Evolutionary conservation across 2,888 invertebrate species (phyloP).

Genomic region (Lasioglossum figueresi): DNA sequence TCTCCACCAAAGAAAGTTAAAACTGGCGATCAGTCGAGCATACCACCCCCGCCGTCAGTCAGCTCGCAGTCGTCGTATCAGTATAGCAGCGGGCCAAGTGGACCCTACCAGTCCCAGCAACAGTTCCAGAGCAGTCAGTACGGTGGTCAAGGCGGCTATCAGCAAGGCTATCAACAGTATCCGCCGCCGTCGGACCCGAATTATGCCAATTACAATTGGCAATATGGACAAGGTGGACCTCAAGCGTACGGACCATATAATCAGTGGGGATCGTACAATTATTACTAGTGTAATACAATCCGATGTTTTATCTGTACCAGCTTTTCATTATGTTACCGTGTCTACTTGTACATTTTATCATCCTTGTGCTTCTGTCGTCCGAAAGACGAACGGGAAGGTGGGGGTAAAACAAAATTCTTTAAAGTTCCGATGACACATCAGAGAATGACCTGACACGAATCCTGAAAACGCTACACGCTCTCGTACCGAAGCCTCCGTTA

Average conservation of each 20-base stretch:
- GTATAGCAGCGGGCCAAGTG: constrained; percentile 83
- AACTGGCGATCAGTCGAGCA: constrained; percentile 77
- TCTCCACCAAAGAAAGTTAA: constrained; percentile 81
- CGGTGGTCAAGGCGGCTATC: constrained; percentile 84
- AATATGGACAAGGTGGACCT: constrained; percentile 82
- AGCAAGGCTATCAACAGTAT: constrained; percentile 84
- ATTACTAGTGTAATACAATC: constrained; percentile 75
- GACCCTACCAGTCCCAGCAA: constrained; percentile 82
- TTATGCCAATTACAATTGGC: constrained; percentile 83
- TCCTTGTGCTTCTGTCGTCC: constrained; percentile 53
- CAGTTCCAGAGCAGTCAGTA: constrained; percentile 85
- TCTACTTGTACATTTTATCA: constrained; percentile 66
- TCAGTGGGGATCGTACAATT: constrained; percentile 83
- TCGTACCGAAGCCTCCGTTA: constrained; percentile 37
- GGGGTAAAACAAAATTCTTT: constrained; percentile 46
- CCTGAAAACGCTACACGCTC: constrained; percentile 20
- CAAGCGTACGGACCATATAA: constrained; percentile 83
- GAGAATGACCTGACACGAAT: constrained; percentile 58
- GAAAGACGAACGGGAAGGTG: constrained; percentile 34
- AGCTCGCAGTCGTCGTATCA: constrained; percentile 82
- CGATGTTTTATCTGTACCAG: constrained; percentile 37
- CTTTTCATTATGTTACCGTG: constrained; percentile 58
- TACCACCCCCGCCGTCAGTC: constrained; percentile 80
- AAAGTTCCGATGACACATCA: constrained; percentile 60
- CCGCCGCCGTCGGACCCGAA: constrained; percentile 83